These are phyloP conservation scores for Drosophila algonquin DNA, from an alignment of 2,888 invertebrate species.

Conservation along the genomic window DNA sequence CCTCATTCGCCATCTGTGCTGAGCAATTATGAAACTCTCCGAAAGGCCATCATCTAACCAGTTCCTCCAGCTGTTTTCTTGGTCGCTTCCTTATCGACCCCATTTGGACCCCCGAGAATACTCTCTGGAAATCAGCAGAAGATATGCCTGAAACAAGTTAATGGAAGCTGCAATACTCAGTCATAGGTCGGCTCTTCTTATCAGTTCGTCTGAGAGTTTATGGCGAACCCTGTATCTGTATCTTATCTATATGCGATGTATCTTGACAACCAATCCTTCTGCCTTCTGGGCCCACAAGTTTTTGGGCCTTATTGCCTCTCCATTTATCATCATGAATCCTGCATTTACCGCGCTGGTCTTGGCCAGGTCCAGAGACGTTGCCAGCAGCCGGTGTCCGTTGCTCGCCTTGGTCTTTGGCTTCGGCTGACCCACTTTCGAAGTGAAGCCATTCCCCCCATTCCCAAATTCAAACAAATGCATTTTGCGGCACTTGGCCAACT, in stretches of 20 bases:
- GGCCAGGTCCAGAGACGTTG: constrained; percentile 19
- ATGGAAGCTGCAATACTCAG: not conserved
- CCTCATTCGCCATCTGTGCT: not conserved
- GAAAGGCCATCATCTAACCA: not conserved
- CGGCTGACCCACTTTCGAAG: constrained; percentile 60
- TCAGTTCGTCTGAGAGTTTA: not conserved
- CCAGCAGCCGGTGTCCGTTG: constrained; percentile 18
- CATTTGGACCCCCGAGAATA: no score
- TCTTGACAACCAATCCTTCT: not conserved
- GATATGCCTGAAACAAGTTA: not conserved
- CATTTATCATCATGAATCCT: constrained; percentile 74
- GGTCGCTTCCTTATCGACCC: not conserved
- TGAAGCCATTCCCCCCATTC: constrained; percentile 48
- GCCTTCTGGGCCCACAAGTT: constrained; percentile 1
- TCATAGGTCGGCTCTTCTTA: constrained; percentile 16
- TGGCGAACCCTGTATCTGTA: constrained; percentile 13
- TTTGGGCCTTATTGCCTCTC: constrained; percentile 49
- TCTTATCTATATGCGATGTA: constrained; percentile 6
- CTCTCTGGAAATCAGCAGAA: not conserved
- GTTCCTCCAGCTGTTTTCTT: not conserved
- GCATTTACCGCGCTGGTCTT: constrained; percentile 56
- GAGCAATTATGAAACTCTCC: not conserved
- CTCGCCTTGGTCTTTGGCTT: constrained; percentile 18
- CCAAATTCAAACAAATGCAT: constrained; percentile 77
- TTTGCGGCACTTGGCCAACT: constrained; percentile 65